Percentiles rank a stretch among this genome's conserved stretches.
Conservation (phyloP, 2,113 vertebrate species). For the Ondatra zibethicus region DNA sequence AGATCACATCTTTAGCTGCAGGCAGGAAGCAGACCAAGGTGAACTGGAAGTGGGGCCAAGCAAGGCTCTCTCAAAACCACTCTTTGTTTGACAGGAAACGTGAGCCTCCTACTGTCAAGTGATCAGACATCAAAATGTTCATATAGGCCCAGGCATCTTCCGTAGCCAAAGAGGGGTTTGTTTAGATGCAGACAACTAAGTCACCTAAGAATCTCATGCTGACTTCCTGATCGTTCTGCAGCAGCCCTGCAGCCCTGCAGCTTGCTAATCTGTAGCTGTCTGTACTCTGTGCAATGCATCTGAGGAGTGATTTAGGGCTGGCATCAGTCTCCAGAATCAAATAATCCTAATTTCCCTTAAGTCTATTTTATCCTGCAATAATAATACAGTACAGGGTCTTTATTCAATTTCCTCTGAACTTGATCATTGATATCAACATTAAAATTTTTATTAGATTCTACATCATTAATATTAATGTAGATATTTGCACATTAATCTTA, state of each 20-base stretch:
- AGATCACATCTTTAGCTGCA: no score
- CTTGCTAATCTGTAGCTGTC: not conserved
- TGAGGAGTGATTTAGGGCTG: not conserved
- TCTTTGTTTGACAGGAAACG: not conserved
- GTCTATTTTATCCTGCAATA: not conserved
- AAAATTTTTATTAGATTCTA: not conserved
- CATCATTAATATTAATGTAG: not conserved
- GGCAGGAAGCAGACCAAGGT: no score
- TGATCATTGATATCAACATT: not conserved
- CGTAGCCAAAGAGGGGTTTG: not conserved
- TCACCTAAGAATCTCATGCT: not conserved
- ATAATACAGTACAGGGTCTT: not conserved
- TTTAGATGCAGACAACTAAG: not conserved
- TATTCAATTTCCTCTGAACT: not conserved
- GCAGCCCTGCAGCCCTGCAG: not conserved
- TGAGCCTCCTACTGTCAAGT: not conserved
- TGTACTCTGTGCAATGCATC: not conserved
- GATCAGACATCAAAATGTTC: not conserved
- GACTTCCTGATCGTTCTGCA: not conserved
- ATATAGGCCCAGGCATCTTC: not conserved
- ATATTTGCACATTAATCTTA: not conserved
- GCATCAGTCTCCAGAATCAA: not conserved
- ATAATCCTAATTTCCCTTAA: not conserved
- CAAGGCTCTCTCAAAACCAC: not conserved
- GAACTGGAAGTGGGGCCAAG: not conserved